Percentiles rank a stretch among this genome's conserved stretches.
phyloP scores from a whole-genome alignment of 2,797 vertebrate species.

The Hippoglossus hippoglossus region DNA sequence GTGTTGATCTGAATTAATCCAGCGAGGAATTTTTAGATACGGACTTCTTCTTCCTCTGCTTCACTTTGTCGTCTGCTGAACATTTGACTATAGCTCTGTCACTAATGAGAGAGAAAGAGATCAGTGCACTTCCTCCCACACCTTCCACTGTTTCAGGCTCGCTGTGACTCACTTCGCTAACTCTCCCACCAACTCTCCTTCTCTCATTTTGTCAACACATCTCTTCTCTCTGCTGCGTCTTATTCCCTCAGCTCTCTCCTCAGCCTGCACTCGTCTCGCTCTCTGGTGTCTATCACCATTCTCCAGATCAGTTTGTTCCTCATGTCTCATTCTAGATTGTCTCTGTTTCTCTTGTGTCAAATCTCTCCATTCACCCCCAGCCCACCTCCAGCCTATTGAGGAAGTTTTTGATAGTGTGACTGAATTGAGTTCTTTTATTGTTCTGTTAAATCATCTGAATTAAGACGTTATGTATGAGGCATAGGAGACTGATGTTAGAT shows the following conservation, averaged over 20 bases:
- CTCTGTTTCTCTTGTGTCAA: background rate
- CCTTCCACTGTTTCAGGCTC: constrained; percentile 46
- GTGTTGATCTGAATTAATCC: background rate
- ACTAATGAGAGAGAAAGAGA: constrained; percentile 29
- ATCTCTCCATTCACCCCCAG: background rate
- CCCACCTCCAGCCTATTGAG: no score
- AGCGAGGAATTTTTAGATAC: background rate
- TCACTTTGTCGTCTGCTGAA: background rate
- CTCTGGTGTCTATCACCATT: background rate
- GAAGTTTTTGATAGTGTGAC: background rate
- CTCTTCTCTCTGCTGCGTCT: constrained; percentile 7
- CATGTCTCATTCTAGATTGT: background rate
- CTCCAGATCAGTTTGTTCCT: background rate
- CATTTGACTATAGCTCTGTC: constrained; percentile 15
- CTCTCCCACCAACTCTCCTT: constrained; percentile 27
- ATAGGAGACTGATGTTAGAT: background rate
- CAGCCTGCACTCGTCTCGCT: background rate
- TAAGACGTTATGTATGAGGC: no score
- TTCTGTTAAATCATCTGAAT: no score
- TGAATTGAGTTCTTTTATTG: no score
- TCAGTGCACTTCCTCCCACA: constrained; percentile 46
- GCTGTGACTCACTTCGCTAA: constrained; percentile 54
- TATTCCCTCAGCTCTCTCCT: background rate
- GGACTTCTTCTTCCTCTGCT: constrained; percentile 12
- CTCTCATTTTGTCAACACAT: constrained; percentile 26